Evolutionary conservation across 1,140 invertebrate genomes (phyloP), one percentile per base, ranked within the genome.

Genomic region (Acromyrmex charruanus): DNA sequence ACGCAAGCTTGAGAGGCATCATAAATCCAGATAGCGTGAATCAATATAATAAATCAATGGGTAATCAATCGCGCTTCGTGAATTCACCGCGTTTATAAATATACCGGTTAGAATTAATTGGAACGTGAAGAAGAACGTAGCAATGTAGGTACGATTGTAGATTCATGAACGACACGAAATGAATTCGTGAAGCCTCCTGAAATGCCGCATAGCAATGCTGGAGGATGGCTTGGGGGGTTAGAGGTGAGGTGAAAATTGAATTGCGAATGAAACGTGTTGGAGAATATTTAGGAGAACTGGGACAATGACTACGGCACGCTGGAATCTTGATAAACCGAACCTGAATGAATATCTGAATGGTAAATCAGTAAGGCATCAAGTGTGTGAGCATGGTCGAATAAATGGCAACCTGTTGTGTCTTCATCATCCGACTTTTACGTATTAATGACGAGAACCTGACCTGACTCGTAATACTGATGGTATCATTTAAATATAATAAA

Each of bases 11-110:
- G 80, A 58, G 53, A 59, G 35, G 7, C 39, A 31, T 31, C 80
- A 12, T 61, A 59, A 82, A 82, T 82, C 25, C 55, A 59, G 55
- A 58, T 81, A 81, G 31, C 77, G 31, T 58, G 49, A 74, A 49
- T 80, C 77, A 80, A 80, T 82, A 82, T 31, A 49, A 82, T 82
- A 74, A 82, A 82, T 58, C 66, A 72, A 31, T 28, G 25, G 21
- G 39, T 74, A 71, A 74, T 71, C 31, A 82, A 82, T 25, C 3
- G 35, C n/a, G 53, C 53, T n/a, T 18, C 35, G 66, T 58, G 55
- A 59, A 82, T 82, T 72, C 18, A 18, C 25, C 66, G 53, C 6
- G 66, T 58, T 72, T 82, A 79, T 31, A 53, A 18, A 44, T n/a
- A 35, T 21, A 16, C 44, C 35, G 68, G 16, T 72, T 82, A 14